Conservation (phyloP, 1,140 invertebrate species). For the Drosophila sproati region DNA sequence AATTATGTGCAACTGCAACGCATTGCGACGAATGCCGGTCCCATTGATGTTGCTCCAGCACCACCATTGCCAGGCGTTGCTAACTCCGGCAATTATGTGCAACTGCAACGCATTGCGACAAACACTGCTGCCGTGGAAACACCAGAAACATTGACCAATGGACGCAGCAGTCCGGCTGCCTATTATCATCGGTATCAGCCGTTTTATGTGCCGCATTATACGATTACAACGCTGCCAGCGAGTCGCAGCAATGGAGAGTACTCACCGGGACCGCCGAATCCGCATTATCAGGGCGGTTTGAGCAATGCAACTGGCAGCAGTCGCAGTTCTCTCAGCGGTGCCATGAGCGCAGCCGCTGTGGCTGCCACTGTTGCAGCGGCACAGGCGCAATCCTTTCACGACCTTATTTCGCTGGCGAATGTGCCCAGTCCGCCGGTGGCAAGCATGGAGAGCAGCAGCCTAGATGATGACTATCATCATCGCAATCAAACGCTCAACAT, state of each 20-base stretch:
- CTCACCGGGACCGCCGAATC: constrained; percentile 41
- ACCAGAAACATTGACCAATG: constrained; percentile 22
- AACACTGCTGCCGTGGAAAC: constrained; percentile 16
- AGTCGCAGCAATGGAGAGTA: constrained; percentile 45
- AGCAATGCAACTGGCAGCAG: constrained; percentile 58
- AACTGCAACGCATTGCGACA: not conserved
- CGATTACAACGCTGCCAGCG: constrained; percentile 57
- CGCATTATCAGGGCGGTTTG: constrained; percentile 58
- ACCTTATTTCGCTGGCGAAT: constrained; percentile 50
- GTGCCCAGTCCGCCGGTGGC: constrained; percentile 35
- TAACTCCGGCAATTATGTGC: constrained; percentile 29
- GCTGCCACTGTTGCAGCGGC: constrained; percentile 70
- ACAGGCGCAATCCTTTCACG: constrained; percentile 68
- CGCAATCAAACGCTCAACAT: constrained; percentile 34
- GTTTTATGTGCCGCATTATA: constrained; percentile 66
- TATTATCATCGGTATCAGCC: constrained; percentile 68
- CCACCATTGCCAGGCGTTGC: constrained; percentile 9
- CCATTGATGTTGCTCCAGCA: not conserved
- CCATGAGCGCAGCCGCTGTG: constrained; percentile 68
- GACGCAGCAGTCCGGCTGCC: constrained; percentile 55
- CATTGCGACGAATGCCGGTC: not conserved
- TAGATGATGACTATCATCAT: constrained; percentile 31
- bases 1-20: constrained; percentile 14
- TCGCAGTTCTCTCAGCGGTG: constrained; percentile 67
- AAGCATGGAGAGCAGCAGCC: constrained; percentile 26